These are phyloP conservation scores for Volucella zonaria DNA, from an alignment of 2,888 invertebrate species.

Conservation along the genomic window DNA sequence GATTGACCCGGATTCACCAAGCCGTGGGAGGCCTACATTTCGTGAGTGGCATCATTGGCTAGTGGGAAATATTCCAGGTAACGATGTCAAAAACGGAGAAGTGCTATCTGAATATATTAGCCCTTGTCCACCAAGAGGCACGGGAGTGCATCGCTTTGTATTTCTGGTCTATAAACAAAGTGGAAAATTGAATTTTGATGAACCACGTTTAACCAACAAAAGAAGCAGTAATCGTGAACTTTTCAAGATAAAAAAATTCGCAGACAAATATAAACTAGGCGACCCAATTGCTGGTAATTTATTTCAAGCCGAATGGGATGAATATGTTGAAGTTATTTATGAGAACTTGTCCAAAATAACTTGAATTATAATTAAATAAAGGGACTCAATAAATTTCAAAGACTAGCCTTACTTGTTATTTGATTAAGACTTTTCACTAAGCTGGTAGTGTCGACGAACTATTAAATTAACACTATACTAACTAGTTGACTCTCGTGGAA, in stretches of 20 bases:
- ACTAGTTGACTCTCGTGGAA: no score
- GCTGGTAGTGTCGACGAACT: no score
- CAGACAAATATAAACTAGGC: conserved; percentile 88
- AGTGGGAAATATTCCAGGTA: conserved; percentile 92
- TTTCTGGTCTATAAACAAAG: conserved; percentile 90
- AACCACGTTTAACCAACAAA: conserved; percentile 79
- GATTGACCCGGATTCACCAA: conserved; percentile 94
- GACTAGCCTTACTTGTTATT: background rate
- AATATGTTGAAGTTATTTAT: conserved; percentile 80
- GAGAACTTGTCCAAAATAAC: conserved; percentile 26
- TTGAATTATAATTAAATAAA: background rate
- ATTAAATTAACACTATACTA: no score
- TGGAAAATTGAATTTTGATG: conserved; percentile 84
- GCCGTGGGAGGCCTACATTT: conserved; percentile 89
- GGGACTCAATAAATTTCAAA: background rate
- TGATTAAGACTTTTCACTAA: no score
- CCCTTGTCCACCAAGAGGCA: conserved; percentile 91
- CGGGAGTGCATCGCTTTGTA: conserved; percentile 91
- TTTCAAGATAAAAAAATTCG: conserved; percentile 87
- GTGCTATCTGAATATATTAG: conserved; percentile 90
- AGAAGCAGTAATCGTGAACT: conserved; percentile 84
- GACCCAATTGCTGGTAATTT: conserved; percentile 91
- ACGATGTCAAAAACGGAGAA: conserved; percentile 88
- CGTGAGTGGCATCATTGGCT: conserved; percentile 97
- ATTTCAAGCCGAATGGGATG: conserved; percentile 90